These are phyloP conservation scores for Galaxias olidus DNA, from an alignment of 2,797 vertebrate species.

Conservation along the genomic window DNA sequence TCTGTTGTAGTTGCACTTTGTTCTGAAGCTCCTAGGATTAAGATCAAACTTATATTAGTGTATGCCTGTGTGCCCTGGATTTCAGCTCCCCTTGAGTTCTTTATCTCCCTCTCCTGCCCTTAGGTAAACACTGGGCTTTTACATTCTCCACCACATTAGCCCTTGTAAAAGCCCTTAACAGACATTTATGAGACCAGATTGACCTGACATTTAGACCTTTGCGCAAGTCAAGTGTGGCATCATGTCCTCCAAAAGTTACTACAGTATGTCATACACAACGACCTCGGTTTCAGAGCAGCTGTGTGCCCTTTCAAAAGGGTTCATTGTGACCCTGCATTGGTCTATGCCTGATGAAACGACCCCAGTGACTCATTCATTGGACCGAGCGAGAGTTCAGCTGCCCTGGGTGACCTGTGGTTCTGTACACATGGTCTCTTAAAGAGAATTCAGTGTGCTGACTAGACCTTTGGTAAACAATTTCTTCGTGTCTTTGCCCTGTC, in stretches of 20 bases:
- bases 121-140: slow-evolving; percentile 33
- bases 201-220: slow-evolving; percentile 41
- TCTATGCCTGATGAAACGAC: slow-evolving; percentile 27
- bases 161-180: slow-evolving; percentile 35
- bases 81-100: slow-evolving; percentile 26
- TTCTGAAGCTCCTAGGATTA: slow-evolving; percentile 31
- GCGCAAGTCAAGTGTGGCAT: slow-evolving; percentile 40
- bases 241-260: slow-evolving; percentile 23
- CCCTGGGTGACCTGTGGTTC: slow-evolving; percentile 3
- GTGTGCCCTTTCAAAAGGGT: slow-evolving; percentile 16
- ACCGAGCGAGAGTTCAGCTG: slow-evolving; percentile 12
- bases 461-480: background rate
- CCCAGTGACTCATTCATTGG: slow-evolving; percentile 22
- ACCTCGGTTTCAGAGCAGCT: slow-evolving; percentile 19
- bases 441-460: too few species aligned
- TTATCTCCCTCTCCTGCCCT: slow-evolving; percentile 25
- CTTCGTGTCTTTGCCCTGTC: too few species aligned
- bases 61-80: slow-evolving; percentile 11
- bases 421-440: slow-evolving; percentile 7
- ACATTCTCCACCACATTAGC: slow-evolving; percentile 39
- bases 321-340: slow-evolving; percentile 13
- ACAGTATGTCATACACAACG: slow-evolving; percentile 37
- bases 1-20: slow-evolving; percentile 44
- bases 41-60: slow-evolving; percentile 5
- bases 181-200: slow-evolving; percentile 61